A percentile compares a stretch with the other conserved stretches of the same genome.
Evolutionary conservation across 2,888 invertebrate genomes (phyloP).

Genomic region (Barypeithes pellucidus): DNA sequence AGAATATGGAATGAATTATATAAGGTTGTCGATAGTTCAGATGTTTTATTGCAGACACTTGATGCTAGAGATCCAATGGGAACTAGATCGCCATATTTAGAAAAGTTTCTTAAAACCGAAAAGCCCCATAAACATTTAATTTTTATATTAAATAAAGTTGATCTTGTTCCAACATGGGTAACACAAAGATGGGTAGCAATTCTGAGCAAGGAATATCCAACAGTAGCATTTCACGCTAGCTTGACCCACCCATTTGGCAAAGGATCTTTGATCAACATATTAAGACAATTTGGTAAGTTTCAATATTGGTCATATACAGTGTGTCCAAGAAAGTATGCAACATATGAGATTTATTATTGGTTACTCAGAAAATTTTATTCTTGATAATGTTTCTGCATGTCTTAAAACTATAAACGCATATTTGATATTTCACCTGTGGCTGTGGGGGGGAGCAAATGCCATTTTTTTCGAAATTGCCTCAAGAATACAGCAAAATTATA

Average conservation of each 20-base stretch:
- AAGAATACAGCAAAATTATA: too few species aligned
- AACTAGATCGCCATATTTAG: slow-evolving; percentile 93
- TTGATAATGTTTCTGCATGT: too few species aligned
- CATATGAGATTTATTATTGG: too few species aligned
- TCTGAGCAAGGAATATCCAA: slow-evolving; percentile 95
- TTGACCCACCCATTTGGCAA: slow-evolving; percentile 98
- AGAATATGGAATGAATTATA: slow-evolving; percentile 99
- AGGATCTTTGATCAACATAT: slow-evolving; percentile 95
- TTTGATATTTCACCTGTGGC: too few species aligned
- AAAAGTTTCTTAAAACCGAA: slow-evolving; percentile 93
- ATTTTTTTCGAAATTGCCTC: too few species aligned
- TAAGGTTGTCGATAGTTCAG: slow-evolving; percentile 99
- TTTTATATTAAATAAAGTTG: slow-evolving; percentile 97
- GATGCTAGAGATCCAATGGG: slow-evolving; percentile 99
- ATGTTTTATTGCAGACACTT: slow-evolving; percentile 95
- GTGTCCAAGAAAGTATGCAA: too few species aligned
- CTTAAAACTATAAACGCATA: too few species aligned
- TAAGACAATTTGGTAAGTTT: slow-evolving; percentile 87
- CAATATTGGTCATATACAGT: too few species aligned
- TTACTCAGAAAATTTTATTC: too few species aligned
- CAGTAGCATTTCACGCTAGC: slow-evolving; percentile 99
- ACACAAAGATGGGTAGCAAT: slow-evolving; percentile 98
- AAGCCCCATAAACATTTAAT: slow-evolving; percentile 98
- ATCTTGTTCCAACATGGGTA: slow-evolving; percentile 97
- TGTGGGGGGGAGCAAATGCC: too few species aligned